A percentile compares a stretch with the other conserved stretches of the same genome.
These are phyloP conservation scores for Alca torda DNA, from an alignment of 2,797 vertebrate genomes.

Conservation along the genomic window DNA sequence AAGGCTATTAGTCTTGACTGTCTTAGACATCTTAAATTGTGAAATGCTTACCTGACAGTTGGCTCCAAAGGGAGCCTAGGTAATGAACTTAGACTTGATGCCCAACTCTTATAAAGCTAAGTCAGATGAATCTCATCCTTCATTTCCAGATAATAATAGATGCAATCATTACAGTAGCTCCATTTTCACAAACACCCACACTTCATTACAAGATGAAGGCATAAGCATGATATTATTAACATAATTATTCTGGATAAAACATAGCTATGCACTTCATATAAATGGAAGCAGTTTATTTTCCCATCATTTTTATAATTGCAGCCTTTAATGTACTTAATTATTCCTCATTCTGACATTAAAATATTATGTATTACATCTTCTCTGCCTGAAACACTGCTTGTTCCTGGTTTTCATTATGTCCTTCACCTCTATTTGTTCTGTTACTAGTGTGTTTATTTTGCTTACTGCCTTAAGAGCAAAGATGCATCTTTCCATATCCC, in stretches of 20 bases:
- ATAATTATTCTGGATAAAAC: slow-evolving; percentile 7
- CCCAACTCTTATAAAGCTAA: neutral
- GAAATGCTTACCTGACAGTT: neutral
- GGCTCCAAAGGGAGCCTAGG: neutral
- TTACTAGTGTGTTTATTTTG: neutral
- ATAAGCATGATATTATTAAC: neutral
- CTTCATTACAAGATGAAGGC: neutral
- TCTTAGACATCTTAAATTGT: neutral
- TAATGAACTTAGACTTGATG: neutral
- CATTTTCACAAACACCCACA: slow-evolving; percentile 11
- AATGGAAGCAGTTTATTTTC: neutral
- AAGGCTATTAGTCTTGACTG: neutral
- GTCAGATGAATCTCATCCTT: neutral
- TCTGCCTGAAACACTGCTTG: neutral
- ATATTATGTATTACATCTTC: neutral
- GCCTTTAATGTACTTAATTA: neutral
- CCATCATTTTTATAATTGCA: neutral
- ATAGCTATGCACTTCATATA: neutral
- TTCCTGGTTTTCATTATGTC: neutral
- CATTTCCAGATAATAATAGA: neutral
- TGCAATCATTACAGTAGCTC: neutral
- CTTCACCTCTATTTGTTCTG: neutral
- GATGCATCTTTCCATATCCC: neutral
- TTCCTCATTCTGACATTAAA: neutral
- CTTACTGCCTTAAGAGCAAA: neutral